Conservation (phyloP, 1,140 invertebrate genomes). For the Bemisia tabaci region DNA sequence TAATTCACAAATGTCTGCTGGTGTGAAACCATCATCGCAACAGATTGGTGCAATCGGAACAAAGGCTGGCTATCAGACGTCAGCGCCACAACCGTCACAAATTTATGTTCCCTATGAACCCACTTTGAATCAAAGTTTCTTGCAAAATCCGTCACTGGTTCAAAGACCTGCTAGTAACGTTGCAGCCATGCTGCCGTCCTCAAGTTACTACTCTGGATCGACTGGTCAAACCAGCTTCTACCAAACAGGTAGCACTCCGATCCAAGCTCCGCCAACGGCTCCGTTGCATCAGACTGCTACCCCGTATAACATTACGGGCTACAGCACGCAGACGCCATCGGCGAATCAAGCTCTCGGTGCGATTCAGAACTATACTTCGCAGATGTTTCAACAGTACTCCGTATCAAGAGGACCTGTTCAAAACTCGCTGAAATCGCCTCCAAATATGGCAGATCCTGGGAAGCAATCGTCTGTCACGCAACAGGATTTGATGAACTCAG, state of each 20-base stretch:
- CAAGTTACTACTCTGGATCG: constrained; percentile 40
- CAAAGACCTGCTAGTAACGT: constrained; percentile 39
- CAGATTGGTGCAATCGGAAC: constrained; percentile 68
- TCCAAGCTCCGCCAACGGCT: not conserved
- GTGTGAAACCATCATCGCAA: constrained; percentile 69
- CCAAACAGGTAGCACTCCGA: constrained; percentile 10
- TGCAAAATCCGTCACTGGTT: constrained; percentile 44
- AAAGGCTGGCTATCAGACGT: constrained; percentile 35
- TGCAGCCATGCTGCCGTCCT: constrained; percentile 38
- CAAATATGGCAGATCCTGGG: not conserved
- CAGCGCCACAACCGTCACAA: constrained; percentile 36
- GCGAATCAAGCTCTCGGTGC: not conserved
- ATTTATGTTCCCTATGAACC: constrained; percentile 21
- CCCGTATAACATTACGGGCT: not conserved
- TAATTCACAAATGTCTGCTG: constrained; percentile 78
- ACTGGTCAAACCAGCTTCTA: constrained; percentile 31
- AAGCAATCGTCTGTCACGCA: not conserved
- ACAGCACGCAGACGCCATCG: not conserved
- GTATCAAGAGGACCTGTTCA: not conserved
- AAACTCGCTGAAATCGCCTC: not conserved
- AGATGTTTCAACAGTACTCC: not conserved
- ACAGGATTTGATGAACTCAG: not conserved
- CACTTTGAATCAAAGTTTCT: constrained; percentile 27
- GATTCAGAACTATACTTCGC: not conserved
- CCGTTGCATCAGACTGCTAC: not conserved